Evolutionary conservation across 2,797 vertebrate genomes (phyloP).

Genomic region (Malacoctenus gilli): DNA sequence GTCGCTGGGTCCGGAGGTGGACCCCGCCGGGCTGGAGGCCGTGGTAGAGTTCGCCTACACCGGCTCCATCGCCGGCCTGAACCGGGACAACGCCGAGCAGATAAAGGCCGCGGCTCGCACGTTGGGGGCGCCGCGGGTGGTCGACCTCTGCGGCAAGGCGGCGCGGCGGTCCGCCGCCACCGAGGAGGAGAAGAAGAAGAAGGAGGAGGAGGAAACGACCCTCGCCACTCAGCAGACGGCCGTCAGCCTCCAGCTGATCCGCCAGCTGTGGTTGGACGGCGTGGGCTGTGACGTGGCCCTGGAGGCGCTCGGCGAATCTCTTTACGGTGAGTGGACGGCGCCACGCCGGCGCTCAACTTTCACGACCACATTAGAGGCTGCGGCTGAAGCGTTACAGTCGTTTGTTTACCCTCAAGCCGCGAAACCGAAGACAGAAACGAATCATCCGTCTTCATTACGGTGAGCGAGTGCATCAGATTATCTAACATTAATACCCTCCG

Average conservation of each 20-base stretch:
- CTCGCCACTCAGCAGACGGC: conserved; percentile 55
- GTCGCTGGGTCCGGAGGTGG: conserved; percentile 50
- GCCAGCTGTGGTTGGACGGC: conserved; percentile 67
- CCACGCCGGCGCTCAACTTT: too few relatives aligned
- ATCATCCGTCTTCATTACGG: background rate
- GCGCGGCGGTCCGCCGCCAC: conserved; percentile 21
- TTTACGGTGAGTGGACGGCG: conserved; percentile 68
- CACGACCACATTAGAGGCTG: too few relatives aligned
- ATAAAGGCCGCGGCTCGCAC: conserved; percentile 64
- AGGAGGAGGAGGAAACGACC: conserved; percentile 15
- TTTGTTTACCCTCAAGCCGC: background rate
- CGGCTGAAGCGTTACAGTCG: too few relatives aligned
- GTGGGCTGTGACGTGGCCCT: conserved; percentile 78
- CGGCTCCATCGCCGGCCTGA: conserved; percentile 61
- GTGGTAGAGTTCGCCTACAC: conserved; percentile 82
- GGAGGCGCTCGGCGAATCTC: conserved; percentile 56
- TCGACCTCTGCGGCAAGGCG: conserved; percentile 58
- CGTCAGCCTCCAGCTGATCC: conserved; percentile 63
- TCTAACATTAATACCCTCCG: background rate
- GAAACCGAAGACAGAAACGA: background rate
- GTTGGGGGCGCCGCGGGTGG: conserved; percentile 62
- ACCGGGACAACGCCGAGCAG: conserved; percentile 25
- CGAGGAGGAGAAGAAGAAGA: conserved; percentile 7
- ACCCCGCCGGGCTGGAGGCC: conserved; percentile 64
- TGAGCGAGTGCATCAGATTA: background rate